A percentile compares a stretch with the other conserved stretches of the same genome.
Conservation (phyloP, 2,888 invertebrate species). For the Melanchra persicariae region DNA sequence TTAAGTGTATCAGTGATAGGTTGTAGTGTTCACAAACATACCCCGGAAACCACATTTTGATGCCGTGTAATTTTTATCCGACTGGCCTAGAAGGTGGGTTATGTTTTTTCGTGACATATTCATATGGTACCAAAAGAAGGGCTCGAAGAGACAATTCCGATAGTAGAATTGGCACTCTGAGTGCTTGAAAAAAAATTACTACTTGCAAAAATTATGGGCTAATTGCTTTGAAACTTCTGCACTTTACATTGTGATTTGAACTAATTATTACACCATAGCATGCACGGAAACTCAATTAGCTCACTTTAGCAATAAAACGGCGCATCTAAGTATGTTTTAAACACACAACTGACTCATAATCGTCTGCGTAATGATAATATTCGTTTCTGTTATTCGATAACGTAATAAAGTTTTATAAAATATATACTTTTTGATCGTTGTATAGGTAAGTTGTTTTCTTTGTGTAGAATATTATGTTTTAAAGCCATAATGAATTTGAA, state of each 20-base stretch:
- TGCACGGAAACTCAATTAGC: constrained; percentile 60
- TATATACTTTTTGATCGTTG: constrained; percentile 7
- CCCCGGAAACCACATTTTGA: no score
- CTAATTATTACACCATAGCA: constrained; percentile 44
- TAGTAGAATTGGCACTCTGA: no score
- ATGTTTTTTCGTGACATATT: no score
- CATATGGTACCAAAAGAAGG: no score
- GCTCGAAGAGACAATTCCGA: no score
- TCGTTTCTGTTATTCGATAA: constrained; percentile 48
- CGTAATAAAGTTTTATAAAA: constrained; percentile 46
- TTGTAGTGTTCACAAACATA: no score
- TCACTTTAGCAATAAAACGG: constrained; percentile 41
- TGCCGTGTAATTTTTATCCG: no score
- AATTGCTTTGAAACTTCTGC: constrained; percentile 25
- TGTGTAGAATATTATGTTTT: not conserved
- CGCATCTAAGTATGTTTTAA: constrained; percentile 46
- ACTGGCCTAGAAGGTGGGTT: no score
- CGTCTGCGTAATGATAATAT: constrained; percentile 16
- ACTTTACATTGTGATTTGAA: not conserved
- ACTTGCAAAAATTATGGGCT: not conserved
- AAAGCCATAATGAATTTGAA: not conserved
- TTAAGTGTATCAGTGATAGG: no score
- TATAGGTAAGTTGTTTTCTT: constrained; percentile 11
- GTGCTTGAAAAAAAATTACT: no score
- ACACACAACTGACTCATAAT: constrained; percentile 55